Evolutionary conservation across 2,797 vertebrate genomes (phyloP), one percentile per base, ranked within the genome.

Genomic region (Xiphophorus birchmanni): DNA sequence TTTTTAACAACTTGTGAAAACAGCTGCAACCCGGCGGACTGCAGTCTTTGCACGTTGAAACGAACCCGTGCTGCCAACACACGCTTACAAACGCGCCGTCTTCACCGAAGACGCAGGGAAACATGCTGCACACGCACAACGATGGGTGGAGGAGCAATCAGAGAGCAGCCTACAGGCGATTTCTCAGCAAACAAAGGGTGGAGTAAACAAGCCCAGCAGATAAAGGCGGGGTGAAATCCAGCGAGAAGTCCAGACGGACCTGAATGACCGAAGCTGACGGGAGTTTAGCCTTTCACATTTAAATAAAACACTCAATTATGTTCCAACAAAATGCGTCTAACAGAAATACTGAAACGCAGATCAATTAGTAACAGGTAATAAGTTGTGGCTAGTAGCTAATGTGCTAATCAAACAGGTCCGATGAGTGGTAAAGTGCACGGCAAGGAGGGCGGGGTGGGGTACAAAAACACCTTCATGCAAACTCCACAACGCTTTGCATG

Each of bases 401-500:
- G 18, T 40, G 84, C 86, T 81, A 82, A 91, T 84, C 73, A 75
- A 78, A 83, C 79, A 21, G 84, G 85, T 89, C 78, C 56, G 18
- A 85, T 87, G 88, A 79, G 81, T 26, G 76, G 84, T 94, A 94
- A 94, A 95, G 94, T 94, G 93, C 93, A 87, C 85, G 37, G 90
- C 79, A 84, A 87, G 91, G 91, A 84, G 91, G 89, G 72, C 60
- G 58, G 86, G 85, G 42, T 67, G 87, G 85, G 89, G 77, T 81
- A 91, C 91, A 89, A 73, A 94, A 94, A 91, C 92, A 92, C 91
- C 92, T 90, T 93, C 96, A 96, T 96, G 95, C 95, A 96, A 95
- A 96, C 94, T 93, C 91, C 92, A 95, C 95, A 88, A 94, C 86
- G 92, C 89, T 91, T 91, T 95, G 94, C 95, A 96, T 95, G 96